Evolutionary conservation across 2,888 invertebrate species (phyloP).

Genomic region (Andricus curvator): DNA sequence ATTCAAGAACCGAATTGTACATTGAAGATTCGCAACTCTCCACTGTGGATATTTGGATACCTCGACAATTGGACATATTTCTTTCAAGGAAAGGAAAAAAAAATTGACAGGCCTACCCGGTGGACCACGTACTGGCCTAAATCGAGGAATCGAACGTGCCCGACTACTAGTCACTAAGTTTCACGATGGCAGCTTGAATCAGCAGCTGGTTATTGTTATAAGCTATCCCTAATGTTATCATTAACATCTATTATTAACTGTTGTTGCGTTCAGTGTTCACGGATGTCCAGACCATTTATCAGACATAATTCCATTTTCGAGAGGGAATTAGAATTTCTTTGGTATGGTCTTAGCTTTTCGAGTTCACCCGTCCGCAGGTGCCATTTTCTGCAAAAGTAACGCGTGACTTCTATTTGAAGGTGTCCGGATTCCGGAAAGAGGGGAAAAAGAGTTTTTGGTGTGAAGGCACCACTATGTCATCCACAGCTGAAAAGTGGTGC

Average conservation of each 20-base stretch:
- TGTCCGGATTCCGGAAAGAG: neutral
- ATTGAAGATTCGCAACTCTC: slow-evolving; percentile 50
- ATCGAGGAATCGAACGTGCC: slow-evolving; percentile 50
- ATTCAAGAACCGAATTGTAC: neutral
- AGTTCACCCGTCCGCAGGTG: slow-evolving; percentile 30
- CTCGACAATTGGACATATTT: slow-evolving; percentile 46
- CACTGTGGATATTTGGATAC: slow-evolving; percentile 7
- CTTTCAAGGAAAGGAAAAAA: slow-evolving; percentile 48
- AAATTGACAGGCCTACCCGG: slow-evolving; percentile 59
- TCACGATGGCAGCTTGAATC: slow-evolving; percentile 51
- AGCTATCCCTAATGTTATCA: slow-evolving; percentile 54
- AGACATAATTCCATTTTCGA: neutral
- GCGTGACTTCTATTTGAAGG: neutral
- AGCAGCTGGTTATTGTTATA: slow-evolving; percentile 61
- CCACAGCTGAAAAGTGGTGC: no score
- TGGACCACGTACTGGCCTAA: slow-evolving; percentile 59
- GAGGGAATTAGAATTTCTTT: neutral
- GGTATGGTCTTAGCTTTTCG: neutral
- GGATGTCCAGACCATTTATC: slow-evolving; percentile 15
- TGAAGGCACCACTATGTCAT: no score
- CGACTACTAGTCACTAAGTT: slow-evolving; percentile 63
- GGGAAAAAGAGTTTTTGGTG: no score
- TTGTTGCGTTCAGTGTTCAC: slow-evolving; percentile 56
- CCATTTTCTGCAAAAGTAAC: slow-evolving; percentile 35
- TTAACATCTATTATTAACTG: slow-evolving; percentile 56